Evolutionary conservation across 2,888 invertebrate species (phyloP).

Genomic region (Mystacides longicornis): DNA sequence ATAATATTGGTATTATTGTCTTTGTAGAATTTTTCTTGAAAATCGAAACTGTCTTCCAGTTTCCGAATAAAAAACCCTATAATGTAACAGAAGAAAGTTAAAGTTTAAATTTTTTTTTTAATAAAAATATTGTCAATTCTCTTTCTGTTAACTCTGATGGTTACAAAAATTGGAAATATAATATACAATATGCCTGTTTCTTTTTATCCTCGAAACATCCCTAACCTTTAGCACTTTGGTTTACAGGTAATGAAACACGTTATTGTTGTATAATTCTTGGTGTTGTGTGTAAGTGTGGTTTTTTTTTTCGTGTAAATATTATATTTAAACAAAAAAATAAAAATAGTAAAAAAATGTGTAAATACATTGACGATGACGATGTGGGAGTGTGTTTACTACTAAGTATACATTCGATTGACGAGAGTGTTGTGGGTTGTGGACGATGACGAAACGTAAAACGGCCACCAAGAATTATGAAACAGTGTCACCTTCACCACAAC

Average conservation of each 20-base stretch:
- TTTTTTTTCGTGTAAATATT: not conserved
- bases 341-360: not conserved
- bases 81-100: too few species aligned
- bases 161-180: too few species aligned
- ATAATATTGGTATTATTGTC: too few species aligned
- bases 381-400: not conserved
- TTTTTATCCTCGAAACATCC: not conserved
- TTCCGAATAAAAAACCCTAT: too few species aligned
- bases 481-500: not conserved
- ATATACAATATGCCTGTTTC: slow-evolving; percentile 4
- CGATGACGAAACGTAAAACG: slow-evolving; percentile 3
- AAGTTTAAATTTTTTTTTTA: too few species aligned
- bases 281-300: slow-evolving; percentile 2
- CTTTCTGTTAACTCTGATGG: too few species aligned
- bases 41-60: too few species aligned
- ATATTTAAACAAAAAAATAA: not conserved
- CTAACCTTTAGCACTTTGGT: slow-evolving; percentile 15
- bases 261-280: slow-evolving; percentile 14
- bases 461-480: slow-evolving; percentile 4
- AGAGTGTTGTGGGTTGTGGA: not conserved
- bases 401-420: not conserved
- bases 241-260: slow-evolving; percentile 13
- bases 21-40: too few species aligned
- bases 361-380: too few species aligned
- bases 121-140: too few species aligned